Evolutionary conservation across 2,797 vertebrate genomes (phyloP).

Genomic region (Melanotaenia boesemani): DNA sequence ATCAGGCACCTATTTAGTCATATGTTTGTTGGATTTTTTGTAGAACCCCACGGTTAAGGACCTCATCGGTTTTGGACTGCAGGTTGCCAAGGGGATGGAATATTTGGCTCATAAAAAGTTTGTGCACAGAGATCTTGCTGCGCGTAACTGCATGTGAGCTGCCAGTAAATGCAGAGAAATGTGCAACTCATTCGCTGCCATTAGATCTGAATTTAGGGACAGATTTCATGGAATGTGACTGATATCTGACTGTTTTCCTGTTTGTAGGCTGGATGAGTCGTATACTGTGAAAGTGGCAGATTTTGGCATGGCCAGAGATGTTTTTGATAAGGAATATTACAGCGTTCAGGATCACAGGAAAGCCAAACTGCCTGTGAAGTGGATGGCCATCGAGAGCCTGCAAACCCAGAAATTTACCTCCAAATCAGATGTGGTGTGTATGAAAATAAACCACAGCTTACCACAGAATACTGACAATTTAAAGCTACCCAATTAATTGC

Average conservation of each 20-base stretch:
- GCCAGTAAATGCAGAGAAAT: neutral
- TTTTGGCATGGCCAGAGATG: constrained; percentile 94
- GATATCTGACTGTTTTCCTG: neutral
- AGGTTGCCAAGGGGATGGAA: constrained; percentile 96
- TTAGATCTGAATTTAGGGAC: neutral
- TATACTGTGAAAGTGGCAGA: constrained; percentile 98
- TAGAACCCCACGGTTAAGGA: constrained; percentile 97
- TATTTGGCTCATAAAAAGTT: constrained; percentile 97
- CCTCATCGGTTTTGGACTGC: constrained; percentile 94
- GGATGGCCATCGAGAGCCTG: constrained; percentile 98
- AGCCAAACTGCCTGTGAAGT: constrained; percentile 95
- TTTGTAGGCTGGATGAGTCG: constrained; percentile 91
- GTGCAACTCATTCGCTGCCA: neutral
- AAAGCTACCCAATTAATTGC: no score
- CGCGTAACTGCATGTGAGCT: constrained; percentile 98
- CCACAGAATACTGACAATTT: neutral
- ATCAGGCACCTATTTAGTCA: neutral
- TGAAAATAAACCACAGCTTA: neutral
- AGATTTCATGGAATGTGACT: neutral
- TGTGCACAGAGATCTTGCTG: constrained; percentile 96
- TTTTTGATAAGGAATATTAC: constrained; percentile 98
- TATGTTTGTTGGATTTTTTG: constrained; percentile 22
- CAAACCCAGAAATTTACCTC: constrained; percentile 97
- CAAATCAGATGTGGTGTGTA: constrained; percentile 95
- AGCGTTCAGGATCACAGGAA: constrained; percentile 90